Percentiles rank a stretch among this genome's conserved stretches.
phyloP scores from a whole-genome alignment of 2,888 invertebrate species.

The Dryomyza anilis region DNA sequence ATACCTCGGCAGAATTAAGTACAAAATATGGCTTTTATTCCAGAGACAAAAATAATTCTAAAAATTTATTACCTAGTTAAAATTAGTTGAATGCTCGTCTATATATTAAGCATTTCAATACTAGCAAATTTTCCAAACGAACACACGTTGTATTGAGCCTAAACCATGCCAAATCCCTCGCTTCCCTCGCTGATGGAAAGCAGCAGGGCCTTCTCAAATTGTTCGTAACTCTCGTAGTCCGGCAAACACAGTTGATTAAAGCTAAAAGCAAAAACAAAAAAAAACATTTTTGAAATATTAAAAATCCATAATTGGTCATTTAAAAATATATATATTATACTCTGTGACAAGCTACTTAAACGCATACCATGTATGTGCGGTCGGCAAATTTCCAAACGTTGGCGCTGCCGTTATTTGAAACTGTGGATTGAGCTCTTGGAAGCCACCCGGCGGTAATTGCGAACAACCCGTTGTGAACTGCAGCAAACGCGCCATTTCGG shows the following conservation, averaged over 20 bases:
- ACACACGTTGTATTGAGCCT: conserved; percentile 33
- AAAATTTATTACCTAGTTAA: neutral
- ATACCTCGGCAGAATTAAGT: no score
- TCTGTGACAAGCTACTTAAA: neutral
- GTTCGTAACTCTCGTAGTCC: conserved; percentile 92
- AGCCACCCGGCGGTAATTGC: conserved; percentile 89
- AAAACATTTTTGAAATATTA: no score
- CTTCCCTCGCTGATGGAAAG: conserved; percentile 94
- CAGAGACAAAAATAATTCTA: no score
- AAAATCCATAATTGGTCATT: no score
- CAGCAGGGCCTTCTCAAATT: conserved; percentile 86
- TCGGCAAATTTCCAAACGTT: conserved; percentile 87
- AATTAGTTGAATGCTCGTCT: neutral
- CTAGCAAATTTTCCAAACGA: conserved; percentile 22
- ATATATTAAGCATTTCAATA: neutral
- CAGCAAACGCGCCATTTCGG: conserved; percentile 89
- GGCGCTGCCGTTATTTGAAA: conserved; percentile 92
- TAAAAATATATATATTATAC: neutral
- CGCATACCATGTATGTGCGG: conserved; percentile 87
- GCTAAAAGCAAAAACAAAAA: conserved; percentile 61
- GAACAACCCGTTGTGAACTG: conserved; percentile 95
- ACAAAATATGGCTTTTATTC: no score
- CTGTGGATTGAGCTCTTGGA: conserved; percentile 85
- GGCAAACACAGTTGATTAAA: conserved; percentile 96
- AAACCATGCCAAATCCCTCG: conserved; percentile 82